Evolutionary conservation across 2,888 invertebrate genomes (phyloP).

Genomic region (Gymnoscelis rufifasciata): DNA sequence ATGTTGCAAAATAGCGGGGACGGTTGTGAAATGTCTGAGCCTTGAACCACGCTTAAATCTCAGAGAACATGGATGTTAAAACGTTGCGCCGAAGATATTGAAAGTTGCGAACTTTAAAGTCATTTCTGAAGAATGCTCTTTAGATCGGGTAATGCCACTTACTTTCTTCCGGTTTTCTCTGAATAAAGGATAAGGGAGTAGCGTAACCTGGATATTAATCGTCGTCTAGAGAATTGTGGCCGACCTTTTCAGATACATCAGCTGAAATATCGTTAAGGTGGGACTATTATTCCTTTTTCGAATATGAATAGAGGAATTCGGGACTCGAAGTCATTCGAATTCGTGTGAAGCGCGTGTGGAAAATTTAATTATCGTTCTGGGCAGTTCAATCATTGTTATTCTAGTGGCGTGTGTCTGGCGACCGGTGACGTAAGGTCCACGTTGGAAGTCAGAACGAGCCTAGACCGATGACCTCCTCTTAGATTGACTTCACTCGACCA

Average conservation of each 20-base stretch:
- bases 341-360: conserved; percentile 59
- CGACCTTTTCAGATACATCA: conserved; percentile 37
- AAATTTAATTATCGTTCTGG: conserved; percentile 70
- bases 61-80: conserved; percentile 11
- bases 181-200: conserved; percentile 43
- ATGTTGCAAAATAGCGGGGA: conserved; percentile 56
- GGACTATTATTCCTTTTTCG: conserved; percentile 32
- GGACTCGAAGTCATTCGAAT: conserved; percentile 36
- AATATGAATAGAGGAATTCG: conserved; percentile 38
- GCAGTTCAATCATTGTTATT: conserved; percentile 66
- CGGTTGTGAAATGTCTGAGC: conserved; percentile 42
- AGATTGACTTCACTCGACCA: conserved; percentile 37
- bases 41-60: conserved; percentile 17
- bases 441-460: conserved; percentile 40
- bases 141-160: conserved; percentile 29
- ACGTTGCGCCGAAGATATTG: conserved; percentile 6
- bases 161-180: conserved; percentile 37
- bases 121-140: conserved; percentile 23
- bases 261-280: conserved; percentile 40
- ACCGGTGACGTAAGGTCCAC: conserved; percentile 63
- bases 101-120: conserved; percentile 10
- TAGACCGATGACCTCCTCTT: conserved; percentile 64
- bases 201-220: conserved; percentile 53
- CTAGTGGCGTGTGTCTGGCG: conserved; percentile 62
- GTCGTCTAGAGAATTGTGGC: conserved; percentile 47